Evolutionary conservation across 1,140 invertebrate genomes (phyloP), one percentile per base, ranked within the genome.

Genomic region (Solenopsis fugax): DNA sequence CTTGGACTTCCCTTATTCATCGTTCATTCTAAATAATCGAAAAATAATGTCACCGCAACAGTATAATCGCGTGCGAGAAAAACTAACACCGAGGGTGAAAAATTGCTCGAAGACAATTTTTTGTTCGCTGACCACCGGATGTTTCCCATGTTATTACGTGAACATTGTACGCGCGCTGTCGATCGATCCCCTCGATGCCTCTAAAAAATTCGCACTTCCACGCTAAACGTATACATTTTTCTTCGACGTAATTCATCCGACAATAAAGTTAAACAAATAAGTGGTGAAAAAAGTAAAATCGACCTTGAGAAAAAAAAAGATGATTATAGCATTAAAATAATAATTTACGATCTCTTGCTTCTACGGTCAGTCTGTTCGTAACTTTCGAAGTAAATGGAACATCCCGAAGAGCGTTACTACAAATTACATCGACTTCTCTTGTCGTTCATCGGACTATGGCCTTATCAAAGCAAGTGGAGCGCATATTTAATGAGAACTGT

Each of bases 301-400:
- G 2, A 24, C 0, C 13, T 69, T 21, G 12, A 16, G 37, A 41
- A 69, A 64, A 37, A 21, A 4, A 10, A 2, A 45, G 3, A 37
- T 4, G 0, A 56, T 2, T 67, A 29, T 45, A 45, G 62, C 1
- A 41, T n/a, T 16, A 29, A 71, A 81, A 37, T 56, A 37, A 69
- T 16, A 29, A 48, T 24, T 6, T 3, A 16, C 9, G 34, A 67
- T 4, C 16, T 54, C 18, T 81, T 24, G 34, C 6, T 37, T 45
- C 9, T 9, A 29, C 16, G 34, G 16, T 81, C 50, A 71, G 50
- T 81, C 37, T 24, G 1, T 58, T 12, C 1, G 10, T 0, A 5
- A 29, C 13, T 67, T 71, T 71, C 16, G 3, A 58, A 56, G 18
- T 52, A 81, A 56, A 81, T 81, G 64, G 77, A 81, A 45, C 64